Evolutionary conservation across 2,888 invertebrate genomes (phyloP), one percentile per base, ranked within the genome.

Genomic region (Drosophila nigricruria): DNA sequence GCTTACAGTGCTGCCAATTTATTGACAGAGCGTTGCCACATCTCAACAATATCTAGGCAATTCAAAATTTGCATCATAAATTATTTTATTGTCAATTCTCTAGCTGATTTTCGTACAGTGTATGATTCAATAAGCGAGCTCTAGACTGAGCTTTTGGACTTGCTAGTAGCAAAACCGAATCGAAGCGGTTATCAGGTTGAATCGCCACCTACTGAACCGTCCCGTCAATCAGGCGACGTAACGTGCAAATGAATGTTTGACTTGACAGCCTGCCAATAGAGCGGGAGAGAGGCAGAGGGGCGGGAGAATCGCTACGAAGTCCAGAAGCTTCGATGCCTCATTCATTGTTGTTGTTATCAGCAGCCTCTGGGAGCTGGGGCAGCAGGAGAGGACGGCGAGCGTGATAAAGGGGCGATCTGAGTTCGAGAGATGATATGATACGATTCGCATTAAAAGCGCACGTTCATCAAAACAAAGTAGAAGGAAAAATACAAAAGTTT

Each of bases 161-260:
- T 50, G 49, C 18, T 50, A 34, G 36, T 10, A 8, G 30, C n/a
- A 30, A 75, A 82, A 73, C 79, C 79, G 69, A 73, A 52, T 83
- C 62, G 59, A 88, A 80, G 81, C 83, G 59, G 83, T 86, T 88
- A 82, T 86, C 83, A 78, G 65, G 49, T 67, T 45, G 57, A 25
- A 30, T 52, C 20, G 69, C 20, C 66, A 82, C 78, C 89, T 68
- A 18, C 27, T 82, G 78, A 84, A 69, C 81, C 36, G 36, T 23
- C 66, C 66, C 42, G 60, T 71, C 80, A 70, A 73, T 68, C 75
- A 50, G 52, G 36, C 45, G 53, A 43, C 50, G 43, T 23, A 30
- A 59, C 45, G 71, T 34, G 40, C 27, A 30, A 49, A 34, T n/a
- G 43, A 45, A 43, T 63, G 20, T 18, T 53, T 25, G n/a, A 16